These are phyloP conservation scores for Cordilura impudica DNA, from an alignment of 2,888 invertebrate species.

Conservation along the genomic window DNA sequence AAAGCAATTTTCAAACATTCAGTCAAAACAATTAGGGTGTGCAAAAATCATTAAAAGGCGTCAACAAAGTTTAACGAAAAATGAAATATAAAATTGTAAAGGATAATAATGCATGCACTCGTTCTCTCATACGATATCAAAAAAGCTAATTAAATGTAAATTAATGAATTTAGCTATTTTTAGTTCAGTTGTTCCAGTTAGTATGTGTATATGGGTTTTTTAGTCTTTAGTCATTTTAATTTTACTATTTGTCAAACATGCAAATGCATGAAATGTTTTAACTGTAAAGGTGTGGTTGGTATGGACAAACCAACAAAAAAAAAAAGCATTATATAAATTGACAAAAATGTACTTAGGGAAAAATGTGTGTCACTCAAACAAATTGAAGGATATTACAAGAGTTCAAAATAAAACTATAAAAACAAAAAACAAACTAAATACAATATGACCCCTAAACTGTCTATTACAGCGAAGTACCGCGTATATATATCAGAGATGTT, in stretches of 20 bases:
- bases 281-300: conserved; percentile 49
- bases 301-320: not conserved
- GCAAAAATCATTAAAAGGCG: conserved; percentile 67
- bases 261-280: conserved; percentile 51
- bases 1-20: conserved; percentile 41
- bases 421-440: not conserved
- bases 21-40: conserved; percentile 61
- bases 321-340: conserved; percentile 37
- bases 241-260: conserved; percentile 61
- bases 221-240: conserved; percentile 3
- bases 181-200: conserved; percentile 41
- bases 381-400: conserved; percentile 60
- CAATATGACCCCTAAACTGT: conserved; percentile 41
- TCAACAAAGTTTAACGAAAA: conserved; percentile 61
- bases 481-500: conserved; percentile 25
- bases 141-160: conserved; percentile 67
- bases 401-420: not conserved
- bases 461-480: not conserved
- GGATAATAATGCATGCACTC: conserved; percentile 49
- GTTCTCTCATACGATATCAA: conserved; percentile 48
- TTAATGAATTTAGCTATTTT: too few species aligned
- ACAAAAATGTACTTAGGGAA: conserved; percentile 60
- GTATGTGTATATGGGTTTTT: conserved; percentile 12
- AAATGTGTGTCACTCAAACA: conserved; percentile 60
- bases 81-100: conserved; percentile 37